Evolutionary conservation across 2,888 invertebrate genomes (phyloP).

Genomic region (Standfussiana lucernea): DNA sequence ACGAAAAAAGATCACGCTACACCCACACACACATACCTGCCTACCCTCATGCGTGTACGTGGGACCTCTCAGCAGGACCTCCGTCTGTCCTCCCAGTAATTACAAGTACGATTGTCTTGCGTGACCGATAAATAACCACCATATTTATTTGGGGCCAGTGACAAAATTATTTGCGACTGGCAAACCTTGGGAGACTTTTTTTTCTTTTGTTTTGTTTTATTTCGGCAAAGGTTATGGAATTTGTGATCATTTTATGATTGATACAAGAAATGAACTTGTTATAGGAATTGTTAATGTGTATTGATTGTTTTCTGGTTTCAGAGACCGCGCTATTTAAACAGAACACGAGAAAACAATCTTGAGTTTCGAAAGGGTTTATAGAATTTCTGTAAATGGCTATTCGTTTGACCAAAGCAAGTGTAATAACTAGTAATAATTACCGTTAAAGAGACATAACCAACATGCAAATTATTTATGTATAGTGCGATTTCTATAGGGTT

Average conservation of each 20-base stretch:
- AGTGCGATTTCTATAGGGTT: not conserved
- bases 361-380: not conserved
- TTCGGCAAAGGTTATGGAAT: slow-evolving; percentile 8
- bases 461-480: not conserved
- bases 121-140: slow-evolving; percentile 77
- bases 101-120: slow-evolving; percentile 79
- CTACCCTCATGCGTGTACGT: slow-evolving; percentile 55
- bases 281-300: not conserved
- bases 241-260: not conserved
- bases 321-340: not conserved
- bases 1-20: slow-evolving; percentile 36
- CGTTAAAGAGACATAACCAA: not conserved
- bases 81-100: slow-evolving; percentile 81
- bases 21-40: slow-evolving; percentile 5
- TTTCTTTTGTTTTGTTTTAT: slow-evolving; percentile 41
- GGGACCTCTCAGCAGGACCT: slow-evolving; percentile 70
- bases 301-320: not conserved
- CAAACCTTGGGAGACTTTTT: slow-evolving; percentile 23
- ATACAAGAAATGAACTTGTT: not conserved
- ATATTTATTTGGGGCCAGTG: slow-evolving; percentile 76
- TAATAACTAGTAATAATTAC: not conserved
- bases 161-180: slow-evolving; percentile 74
- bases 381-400: not conserved
- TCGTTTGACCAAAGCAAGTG: not conserved
- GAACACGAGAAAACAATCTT: not conserved